phyloP scores from a whole-genome alignment of 2,888 invertebrate species.

The Luperina nickerlii region DNA sequence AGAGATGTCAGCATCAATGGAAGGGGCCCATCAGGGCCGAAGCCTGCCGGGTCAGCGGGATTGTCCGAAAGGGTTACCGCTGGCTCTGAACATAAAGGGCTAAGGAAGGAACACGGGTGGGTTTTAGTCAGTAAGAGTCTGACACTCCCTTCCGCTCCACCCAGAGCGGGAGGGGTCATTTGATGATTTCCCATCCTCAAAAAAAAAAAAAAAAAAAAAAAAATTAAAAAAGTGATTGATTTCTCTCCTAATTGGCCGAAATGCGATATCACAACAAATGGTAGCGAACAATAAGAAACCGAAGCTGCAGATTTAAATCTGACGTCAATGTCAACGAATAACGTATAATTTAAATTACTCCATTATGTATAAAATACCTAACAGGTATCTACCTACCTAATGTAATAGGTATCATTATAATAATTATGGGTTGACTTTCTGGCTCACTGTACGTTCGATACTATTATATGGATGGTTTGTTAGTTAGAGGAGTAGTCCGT shows the following conservation, averaged over 20 bases:
- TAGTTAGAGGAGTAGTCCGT: neutral
- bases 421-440: neutral
- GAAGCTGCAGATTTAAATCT: neutral
- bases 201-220: no score
- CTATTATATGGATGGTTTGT: neutral
- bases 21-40: no score
- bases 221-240: no score
- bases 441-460: neutral
- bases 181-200: no score
- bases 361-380: neutral
- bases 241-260: slow-evolving; percentile 28
- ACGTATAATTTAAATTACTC: neutral
- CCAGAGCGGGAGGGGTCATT: no score
- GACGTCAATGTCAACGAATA: neutral
- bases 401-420: neutral
- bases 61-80: no score
- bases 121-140: no score
- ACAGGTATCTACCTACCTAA: neutral
- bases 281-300: slow-evolving; percentile 1
- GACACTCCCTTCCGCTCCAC: no score
- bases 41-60: no score
- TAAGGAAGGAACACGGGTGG: no score
- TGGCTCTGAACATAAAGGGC: no score
- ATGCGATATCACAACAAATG: slow-evolving; percentile 30
- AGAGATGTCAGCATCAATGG: no score